A percentile compares a stretch with the other conserved stretches of the same genome.
Conservation (phyloP, 2,797 vertebrate genomes). For the Hyperoplus immaculatus region DNA sequence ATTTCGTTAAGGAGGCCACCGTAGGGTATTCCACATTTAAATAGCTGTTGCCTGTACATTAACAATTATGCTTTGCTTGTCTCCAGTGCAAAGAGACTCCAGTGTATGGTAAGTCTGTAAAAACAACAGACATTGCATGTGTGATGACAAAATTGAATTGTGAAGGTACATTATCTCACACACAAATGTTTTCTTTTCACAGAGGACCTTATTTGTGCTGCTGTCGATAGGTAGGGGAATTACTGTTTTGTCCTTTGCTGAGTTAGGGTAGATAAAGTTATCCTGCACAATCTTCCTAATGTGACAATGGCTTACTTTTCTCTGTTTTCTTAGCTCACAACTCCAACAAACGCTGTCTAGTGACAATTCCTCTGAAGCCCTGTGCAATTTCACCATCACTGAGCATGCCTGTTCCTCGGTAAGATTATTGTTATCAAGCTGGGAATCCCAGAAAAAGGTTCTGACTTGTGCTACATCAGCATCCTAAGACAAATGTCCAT, state of each 20-base stretch:
- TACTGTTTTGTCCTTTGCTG: background rate
- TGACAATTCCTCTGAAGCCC: no score
- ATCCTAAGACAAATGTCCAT: no score
- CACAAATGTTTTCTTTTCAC: constrained; percentile 14
- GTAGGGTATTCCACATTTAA: background rate
- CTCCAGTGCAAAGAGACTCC: constrained; percentile 44
- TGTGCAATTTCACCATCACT: no score
- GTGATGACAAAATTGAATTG: background rate
- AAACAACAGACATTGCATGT: background rate
- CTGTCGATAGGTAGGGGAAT: constrained; percentile 22
- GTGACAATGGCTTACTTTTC: no score
- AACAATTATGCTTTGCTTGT: constrained; percentile 34
- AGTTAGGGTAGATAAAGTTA: background rate
- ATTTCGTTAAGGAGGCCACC: background rate
- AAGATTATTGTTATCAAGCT: no score
- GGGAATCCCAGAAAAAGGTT: no score
- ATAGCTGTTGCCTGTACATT: background rate
- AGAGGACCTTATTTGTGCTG: constrained; percentile 50
- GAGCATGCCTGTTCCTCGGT: no score
- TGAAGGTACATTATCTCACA: constrained; percentile 10
- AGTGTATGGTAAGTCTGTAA: constrained; percentile 46
- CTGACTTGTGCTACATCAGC: no score
- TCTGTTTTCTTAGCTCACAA: no score
- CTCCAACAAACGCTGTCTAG: no score
- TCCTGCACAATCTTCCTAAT: background rate